phyloP scores from a whole-genome alignment of 2,797 vertebrate species.

The Ficedula albicollis region DNA sequence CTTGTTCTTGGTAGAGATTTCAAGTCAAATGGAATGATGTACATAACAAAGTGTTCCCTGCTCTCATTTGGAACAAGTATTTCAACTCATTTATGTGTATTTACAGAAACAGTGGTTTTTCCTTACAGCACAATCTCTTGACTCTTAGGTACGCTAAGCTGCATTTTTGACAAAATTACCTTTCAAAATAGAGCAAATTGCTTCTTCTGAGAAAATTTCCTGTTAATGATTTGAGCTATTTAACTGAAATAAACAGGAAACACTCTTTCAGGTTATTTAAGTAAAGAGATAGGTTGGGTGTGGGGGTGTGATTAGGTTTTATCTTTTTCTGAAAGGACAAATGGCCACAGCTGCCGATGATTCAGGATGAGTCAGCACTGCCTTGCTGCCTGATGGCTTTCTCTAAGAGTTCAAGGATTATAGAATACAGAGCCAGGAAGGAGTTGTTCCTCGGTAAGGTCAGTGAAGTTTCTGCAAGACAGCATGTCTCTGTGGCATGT shows the following conservation, averaged over 20 bases:
- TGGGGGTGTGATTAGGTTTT: background rate
- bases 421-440: background rate
- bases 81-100: background rate
- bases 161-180: background rate
- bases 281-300: background rate
- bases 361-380: background rate
- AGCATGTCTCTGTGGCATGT: fast-evolving
- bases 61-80: background rate
- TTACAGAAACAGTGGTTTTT: background rate
- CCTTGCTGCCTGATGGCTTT: background rate
- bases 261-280: background rate
- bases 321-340: background rate
- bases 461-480: background rate
- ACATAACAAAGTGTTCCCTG: background rate
- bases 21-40: background rate
- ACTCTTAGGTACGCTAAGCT: background rate
- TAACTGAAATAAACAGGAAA: background rate
- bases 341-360: background rate
- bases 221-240: background rate
- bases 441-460: background rate
- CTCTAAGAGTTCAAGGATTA: background rate
- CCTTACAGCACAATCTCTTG: background rate
- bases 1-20: background rate
- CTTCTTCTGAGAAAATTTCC: background rate
- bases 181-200: background rate